These are phyloP conservation scores for Keiferia lycopersicella DNA, from an alignment of 2,888 invertebrate genomes.

Conservation along the genomic window DNA sequence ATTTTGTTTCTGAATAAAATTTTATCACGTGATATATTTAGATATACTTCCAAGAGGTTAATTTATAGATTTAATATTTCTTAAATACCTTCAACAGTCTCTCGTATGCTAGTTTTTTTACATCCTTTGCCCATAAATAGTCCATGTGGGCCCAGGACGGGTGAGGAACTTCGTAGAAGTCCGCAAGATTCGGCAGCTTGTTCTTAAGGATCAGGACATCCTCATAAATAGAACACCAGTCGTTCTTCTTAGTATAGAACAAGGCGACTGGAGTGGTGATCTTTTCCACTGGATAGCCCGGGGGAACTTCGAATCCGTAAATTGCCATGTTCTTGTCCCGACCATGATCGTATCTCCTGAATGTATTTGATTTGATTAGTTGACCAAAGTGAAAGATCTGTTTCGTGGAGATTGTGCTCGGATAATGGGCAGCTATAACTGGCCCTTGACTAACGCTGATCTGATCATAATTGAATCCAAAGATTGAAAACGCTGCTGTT, in stretches of 20 bases:
- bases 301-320: slow-evolving; percentile 54
- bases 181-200: slow-evolving; percentile 76
- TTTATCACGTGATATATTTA: too few relatives aligned
- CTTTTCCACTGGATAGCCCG: slow-evolving; percentile 52
- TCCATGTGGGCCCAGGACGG: slow-evolving; percentile 68
- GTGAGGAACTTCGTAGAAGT: slow-evolving; percentile 79
- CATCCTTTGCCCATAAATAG: slow-evolving; percentile 61
- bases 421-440: slow-evolving; percentile 75
- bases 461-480: slow-evolving; percentile 80
- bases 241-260: slow-evolving; percentile 73
- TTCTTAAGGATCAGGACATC: slow-evolving; percentile 79
- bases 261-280: slow-evolving; percentile 59
- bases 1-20: too few relatives aligned
- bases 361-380: slow-evolving; percentile 56
- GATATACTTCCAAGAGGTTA: too few relatives aligned
- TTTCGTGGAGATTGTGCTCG: slow-evolving; percentile 78
- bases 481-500: slow-evolving; percentile 80
- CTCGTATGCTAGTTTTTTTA: too few relatives aligned
- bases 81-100: too few relatives aligned
- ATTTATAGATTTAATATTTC: too few relatives aligned
- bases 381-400: slow-evolving; percentile 80
- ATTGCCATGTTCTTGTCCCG: slow-evolving; percentile 44
- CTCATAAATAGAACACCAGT: slow-evolving; percentile 82
- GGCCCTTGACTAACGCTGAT: slow-evolving; percentile 81
- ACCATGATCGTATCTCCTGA: slow-evolving; percentile 60